A percentile compares a stretch with the other conserved stretches of the same genome.
phyloP scores from a whole-genome alignment of 2,888 invertebrate species.

The Diaphora mendica region DNA sequence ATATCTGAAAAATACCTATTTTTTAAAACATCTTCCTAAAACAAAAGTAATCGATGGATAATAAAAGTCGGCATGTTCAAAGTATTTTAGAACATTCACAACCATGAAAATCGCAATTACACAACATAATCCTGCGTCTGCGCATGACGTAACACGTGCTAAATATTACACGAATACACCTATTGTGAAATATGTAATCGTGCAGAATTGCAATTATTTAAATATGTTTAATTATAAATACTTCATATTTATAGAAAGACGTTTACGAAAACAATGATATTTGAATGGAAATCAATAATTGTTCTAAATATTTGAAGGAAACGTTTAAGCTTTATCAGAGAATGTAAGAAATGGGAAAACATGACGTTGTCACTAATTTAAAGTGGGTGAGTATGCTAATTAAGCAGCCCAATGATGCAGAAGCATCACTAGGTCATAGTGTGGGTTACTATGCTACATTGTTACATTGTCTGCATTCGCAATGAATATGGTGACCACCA shows the following conservation, averaged over 20 bases:
- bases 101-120: constrained; percentile 35
- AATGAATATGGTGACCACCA: too few species aligned
- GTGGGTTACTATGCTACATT: too few species aligned
- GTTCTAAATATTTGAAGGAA: too few species aligned
- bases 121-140: constrained; percentile 18
- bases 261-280: neutral
- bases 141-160: constrained; percentile 30
- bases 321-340: neutral
- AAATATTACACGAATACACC: constrained; percentile 26
- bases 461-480: too few species aligned
- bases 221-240: neutral
- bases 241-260: neutral
- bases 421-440: too few species aligned
- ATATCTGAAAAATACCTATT: too few species aligned
- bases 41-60: neutral
- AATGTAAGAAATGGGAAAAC: too few species aligned
- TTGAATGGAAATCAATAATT: neutral
- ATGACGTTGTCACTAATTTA: too few species aligned
- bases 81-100: neutral
- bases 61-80: constrained; percentile 1
- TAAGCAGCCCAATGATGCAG: too few species aligned
- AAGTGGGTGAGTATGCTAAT: too few species aligned
- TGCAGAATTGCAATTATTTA: constrained; percentile 23
- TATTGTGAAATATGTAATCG: constrained; percentile 28
- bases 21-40: neutral